These are phyloP conservation scores for Miichthys miiuy DNA, from an alignment of 2,797 vertebrate genomes.

Conservation along the genomic window DNA sequence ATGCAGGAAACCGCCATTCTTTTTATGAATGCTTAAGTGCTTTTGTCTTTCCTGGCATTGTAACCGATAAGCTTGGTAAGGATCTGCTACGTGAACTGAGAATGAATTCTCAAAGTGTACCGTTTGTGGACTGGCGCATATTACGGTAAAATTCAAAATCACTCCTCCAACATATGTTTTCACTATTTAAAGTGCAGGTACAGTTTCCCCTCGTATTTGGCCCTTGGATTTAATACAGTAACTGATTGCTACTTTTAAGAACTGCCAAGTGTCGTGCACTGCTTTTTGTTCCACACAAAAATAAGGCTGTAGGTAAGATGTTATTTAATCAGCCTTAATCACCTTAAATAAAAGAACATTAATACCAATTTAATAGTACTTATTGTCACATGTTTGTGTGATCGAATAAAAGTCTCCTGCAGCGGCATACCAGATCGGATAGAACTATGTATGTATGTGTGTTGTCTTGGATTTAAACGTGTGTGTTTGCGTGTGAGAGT, in stretches of 20 bases:
- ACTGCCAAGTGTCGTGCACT: slow-evolving; percentile 68
- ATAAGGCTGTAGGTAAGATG: slow-evolving; percentile 28
- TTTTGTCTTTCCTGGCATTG: slow-evolving; percentile 73
- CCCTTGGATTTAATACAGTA: slow-evolving; percentile 71
- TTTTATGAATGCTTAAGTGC: slow-evolving; percentile 59
- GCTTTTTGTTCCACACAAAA: slow-evolving; percentile 58
- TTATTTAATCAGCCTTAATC: slow-evolving; percentile 41
- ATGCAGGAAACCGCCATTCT: slow-evolving; percentile 63
- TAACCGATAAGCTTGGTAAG: slow-evolving; percentile 48
- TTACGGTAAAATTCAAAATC: slow-evolving; percentile 63
- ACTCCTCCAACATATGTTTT: slow-evolving; percentile 73
- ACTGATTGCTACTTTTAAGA: slow-evolving; percentile 78
- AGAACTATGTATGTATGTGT: slow-evolving; percentile 16
- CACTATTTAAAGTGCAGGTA: slow-evolving; percentile 68
- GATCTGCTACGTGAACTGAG: slow-evolving; percentile 30
- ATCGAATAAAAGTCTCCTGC: slow-evolving; percentile 18
- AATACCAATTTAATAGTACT: slow-evolving; percentile 35
- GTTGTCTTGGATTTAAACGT: slow-evolving; percentile 5
- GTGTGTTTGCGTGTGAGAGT: slow-evolving; percentile 24
- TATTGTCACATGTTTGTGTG: slow-evolving; percentile 27
- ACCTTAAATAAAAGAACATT: slow-evolving; percentile 38
- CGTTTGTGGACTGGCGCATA: slow-evolving; percentile 52
- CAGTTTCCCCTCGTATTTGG: slow-evolving; percentile 54
- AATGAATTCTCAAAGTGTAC: slow-evolving; percentile 36
- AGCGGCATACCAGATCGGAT: neutral